Conservation (phyloP, 2,888 invertebrate species). For the Physocephala rufipes region DNA sequence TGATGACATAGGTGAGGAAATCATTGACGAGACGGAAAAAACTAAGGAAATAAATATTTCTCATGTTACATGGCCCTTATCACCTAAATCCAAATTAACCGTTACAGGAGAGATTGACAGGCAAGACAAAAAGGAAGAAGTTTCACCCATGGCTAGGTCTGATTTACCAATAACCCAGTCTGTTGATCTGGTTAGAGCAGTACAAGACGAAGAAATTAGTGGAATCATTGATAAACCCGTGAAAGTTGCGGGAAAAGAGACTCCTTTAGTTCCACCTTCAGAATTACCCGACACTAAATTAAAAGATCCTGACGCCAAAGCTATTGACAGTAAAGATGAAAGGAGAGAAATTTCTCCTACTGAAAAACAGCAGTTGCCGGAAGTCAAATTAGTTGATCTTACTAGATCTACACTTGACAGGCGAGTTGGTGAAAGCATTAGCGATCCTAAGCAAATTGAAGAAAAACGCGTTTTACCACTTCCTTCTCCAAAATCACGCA, state of each 20-base stretch:
- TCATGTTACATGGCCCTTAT: no score
- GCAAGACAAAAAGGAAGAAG: background rate
- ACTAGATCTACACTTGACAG: no score
- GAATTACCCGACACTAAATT: background rate
- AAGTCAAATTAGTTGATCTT: background rate
- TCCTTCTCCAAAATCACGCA: background rate
- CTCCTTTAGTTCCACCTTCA: background rate
- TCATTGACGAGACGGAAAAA: background rate
- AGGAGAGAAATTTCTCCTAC: background rate
- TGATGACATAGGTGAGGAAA: background rate
- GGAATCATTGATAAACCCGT: background rate
- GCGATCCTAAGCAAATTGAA: no score
- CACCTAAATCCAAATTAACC: no score
- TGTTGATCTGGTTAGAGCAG: background rate
- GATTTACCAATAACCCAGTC: background rate
- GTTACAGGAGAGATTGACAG: background rate
- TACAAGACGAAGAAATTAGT: background rate
- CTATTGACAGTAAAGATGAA: background rate
- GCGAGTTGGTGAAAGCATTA: background rate
- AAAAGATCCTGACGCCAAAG: background rate
- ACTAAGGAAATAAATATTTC: no score
- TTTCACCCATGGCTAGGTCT: no score
- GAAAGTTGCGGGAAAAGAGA: background rate
- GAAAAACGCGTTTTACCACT: no score
- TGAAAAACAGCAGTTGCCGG: background rate